Percentiles rank a stretch among this genome's conserved stretches.
phyloP scores from a whole-genome alignment of 2,113 vertebrate genomes.

The Clarias magur region DNA sequence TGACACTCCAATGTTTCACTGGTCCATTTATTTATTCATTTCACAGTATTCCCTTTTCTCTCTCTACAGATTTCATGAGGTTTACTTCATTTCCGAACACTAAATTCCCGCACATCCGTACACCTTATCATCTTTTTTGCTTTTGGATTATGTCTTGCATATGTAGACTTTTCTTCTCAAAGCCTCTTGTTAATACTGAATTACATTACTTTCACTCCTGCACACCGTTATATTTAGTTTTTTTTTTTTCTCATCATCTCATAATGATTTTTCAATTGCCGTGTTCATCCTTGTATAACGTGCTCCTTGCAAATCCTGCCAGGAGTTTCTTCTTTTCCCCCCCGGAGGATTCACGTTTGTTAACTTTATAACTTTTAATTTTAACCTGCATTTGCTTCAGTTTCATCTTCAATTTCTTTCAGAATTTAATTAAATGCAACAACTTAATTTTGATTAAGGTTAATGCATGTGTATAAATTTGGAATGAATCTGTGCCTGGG shows the following conservation, averaged over 20 bases:
- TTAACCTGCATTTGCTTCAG: neutral
- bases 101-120: neutral
- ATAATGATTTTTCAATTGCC: slow-evolving; percentile 21
- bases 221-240: neutral
- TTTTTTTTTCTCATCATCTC: slow-evolving; percentile 3
- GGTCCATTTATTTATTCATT: neutral
- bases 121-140: neutral
- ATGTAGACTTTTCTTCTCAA: neutral
- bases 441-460: neutral
- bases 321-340: neutral
- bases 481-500: neutral
- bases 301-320: neutral
- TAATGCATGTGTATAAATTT: neutral
- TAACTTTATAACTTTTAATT: neutral
- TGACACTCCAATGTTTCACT: neutral
- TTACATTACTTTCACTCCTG: neutral
- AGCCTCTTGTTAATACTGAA: slow-evolving; percentile 4
- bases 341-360: neutral
- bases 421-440: neutral
- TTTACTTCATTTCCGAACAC: neutral
- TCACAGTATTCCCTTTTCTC: neutral
- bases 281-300: slow-evolving; percentile 11
- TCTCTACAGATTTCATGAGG: neutral
- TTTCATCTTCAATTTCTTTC: neutral
- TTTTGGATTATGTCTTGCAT: neutral